phyloP scores from a whole-genome alignment of 1,140 invertebrate species.

The Meteorus sp. region DNA sequence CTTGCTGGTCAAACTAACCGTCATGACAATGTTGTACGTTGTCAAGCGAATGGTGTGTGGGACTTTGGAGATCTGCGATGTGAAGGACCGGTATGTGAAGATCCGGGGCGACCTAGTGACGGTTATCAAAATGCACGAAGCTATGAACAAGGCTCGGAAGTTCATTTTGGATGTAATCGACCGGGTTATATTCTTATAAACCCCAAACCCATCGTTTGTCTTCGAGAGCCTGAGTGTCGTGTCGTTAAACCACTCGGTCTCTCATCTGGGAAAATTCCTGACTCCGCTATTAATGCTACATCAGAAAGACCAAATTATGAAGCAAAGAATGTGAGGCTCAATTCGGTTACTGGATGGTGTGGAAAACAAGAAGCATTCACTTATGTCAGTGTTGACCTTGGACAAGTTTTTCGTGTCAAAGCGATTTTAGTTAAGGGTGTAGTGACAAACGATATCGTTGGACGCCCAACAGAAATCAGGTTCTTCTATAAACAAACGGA shows the following conservation, averaged over 20 bases:
- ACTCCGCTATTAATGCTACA: slow-evolving; percentile 94
- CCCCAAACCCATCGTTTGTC: slow-evolving; percentile 85
- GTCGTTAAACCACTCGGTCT: slow-evolving; percentile 90
- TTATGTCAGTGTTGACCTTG: slow-evolving; percentile 92
- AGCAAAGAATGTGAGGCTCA: slow-evolving; percentile 85
- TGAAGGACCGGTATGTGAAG: slow-evolving; percentile 93
- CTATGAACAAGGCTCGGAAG: slow-evolving; percentile 91
- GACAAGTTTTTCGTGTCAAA: slow-evolving; percentile 87
- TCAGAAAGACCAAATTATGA: slow-evolving; percentile 91
- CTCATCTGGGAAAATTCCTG: slow-evolving; percentile 88
- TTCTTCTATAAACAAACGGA: slow-evolving; percentile 96
- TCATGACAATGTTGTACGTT: slow-evolving; percentile 90
- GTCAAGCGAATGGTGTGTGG: slow-evolving; percentile 91
- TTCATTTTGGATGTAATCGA: slow-evolving; percentile 85
- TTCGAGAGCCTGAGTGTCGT: slow-evolving; percentile 90
- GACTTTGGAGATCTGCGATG: slow-evolving; percentile 95
- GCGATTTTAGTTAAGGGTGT: slow-evolving; percentile 91
- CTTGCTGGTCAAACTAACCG: slow-evolving; percentile 88
- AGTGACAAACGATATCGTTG: slow-evolving; percentile 92
- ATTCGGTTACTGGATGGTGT: slow-evolving; percentile 94
- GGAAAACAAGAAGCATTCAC: slow-evolving; percentile 93
- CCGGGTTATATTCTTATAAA: slow-evolving; percentile 93
- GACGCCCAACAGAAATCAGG: slow-evolving; percentile 90
- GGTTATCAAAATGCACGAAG: slow-evolving; percentile 86
- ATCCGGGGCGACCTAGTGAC: slow-evolving; percentile 91